Percentiles rank a stretch among this genome's conserved stretches.
Conservation (phyloP, 2,888 invertebrate genomes). For the Zygogramma bicolorata region DNA sequence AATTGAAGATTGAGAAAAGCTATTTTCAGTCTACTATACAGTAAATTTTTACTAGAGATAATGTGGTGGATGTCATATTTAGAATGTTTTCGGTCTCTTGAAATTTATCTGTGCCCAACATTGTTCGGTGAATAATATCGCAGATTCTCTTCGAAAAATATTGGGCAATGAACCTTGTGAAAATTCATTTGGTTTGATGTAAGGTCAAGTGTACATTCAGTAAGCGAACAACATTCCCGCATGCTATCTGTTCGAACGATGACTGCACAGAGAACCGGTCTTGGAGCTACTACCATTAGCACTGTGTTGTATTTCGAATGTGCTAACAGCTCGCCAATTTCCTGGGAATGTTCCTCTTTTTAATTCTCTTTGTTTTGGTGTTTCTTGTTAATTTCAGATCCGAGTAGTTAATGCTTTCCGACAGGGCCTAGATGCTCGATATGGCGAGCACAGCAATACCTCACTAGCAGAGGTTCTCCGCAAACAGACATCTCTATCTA, state of each 20-base stretch:
- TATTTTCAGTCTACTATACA: too few relatives aligned
- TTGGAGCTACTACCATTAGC: slow-evolving; percentile 49
- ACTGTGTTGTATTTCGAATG: slow-evolving; percentile 59
- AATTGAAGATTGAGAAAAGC: too few relatives aligned
- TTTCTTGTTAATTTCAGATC: slow-evolving; percentile 83
- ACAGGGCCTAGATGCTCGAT: slow-evolving; percentile 97
- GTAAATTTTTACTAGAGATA: too few relatives aligned
- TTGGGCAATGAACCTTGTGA: background rate
- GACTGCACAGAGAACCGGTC: slow-evolving; percentile 50
- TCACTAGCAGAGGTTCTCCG: slow-evolving; percentile 93
- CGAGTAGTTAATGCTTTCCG: slow-evolving; percentile 99
- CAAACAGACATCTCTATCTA: slow-evolving; percentile 92
- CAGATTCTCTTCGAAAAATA: background rate
- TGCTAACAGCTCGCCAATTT: slow-evolving; percentile 64
- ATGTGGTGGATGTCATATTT: too few relatives aligned
- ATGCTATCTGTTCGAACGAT: slow-evolving; percentile 35
- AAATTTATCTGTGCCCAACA: too few relatives aligned
- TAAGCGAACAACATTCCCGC: slow-evolving; percentile 18
- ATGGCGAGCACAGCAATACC: slow-evolving; percentile 91
- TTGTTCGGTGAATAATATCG: too few relatives aligned
- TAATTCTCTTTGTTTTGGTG: slow-evolving; percentile 68
- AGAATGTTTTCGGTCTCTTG: too few relatives aligned
- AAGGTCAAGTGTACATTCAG: background rate
- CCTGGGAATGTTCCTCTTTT: slow-evolving; percentile 65
- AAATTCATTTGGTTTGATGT: slow-evolving; percentile 21